Percentiles rank a stretch among this genome's conserved stretches.
These are phyloP conservation scores for Eristalis tenax DNA, from an alignment of 2,888 invertebrate genomes.

Conservation along the genomic window DNA sequence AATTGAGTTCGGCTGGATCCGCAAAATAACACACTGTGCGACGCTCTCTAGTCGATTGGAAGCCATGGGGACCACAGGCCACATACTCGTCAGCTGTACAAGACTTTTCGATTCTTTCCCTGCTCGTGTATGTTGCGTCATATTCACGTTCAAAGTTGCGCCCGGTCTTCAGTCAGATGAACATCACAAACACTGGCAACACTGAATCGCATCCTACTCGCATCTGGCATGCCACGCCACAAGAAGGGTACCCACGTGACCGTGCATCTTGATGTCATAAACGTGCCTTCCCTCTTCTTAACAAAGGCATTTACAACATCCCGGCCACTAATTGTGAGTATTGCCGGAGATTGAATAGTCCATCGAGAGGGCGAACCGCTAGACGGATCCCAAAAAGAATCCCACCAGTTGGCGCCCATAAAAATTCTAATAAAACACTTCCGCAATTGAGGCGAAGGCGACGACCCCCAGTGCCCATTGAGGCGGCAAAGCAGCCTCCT, in stretches of 20 bases:
- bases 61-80: too few relatives aligned
- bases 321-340: not conserved
- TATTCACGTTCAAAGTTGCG: too few relatives aligned
- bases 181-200: too few relatives aligned
- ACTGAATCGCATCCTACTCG: too few relatives aligned
- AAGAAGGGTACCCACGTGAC: not conserved
- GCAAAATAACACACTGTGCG: too few relatives aligned
- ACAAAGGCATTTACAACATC: not conserved
- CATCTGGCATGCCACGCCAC: too few relatives aligned
- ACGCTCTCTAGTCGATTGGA: too few relatives aligned
- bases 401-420: slow-evolving; percentile 12
- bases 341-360: not conserved
- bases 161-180: too few relatives aligned
- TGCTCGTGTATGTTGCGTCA: too few relatives aligned
- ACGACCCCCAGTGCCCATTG: not conserved
- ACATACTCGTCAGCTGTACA: too few relatives aligned
- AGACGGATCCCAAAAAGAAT: not conserved
- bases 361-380: not conserved
- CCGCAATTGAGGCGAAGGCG: slow-evolving; percentile 22
- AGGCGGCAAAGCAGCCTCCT: not conserved
- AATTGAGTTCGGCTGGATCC: too few relatives aligned
- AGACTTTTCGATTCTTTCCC: too few relatives aligned
- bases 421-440: slow-evolving; percentile 13
- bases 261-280: not conserved
- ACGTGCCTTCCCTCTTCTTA: not conserved